Evolutionary conservation across 2,888 invertebrate species (phyloP), one percentile per base, ranked within the genome.

Genomic region (Homarus gammarus): DNA sequence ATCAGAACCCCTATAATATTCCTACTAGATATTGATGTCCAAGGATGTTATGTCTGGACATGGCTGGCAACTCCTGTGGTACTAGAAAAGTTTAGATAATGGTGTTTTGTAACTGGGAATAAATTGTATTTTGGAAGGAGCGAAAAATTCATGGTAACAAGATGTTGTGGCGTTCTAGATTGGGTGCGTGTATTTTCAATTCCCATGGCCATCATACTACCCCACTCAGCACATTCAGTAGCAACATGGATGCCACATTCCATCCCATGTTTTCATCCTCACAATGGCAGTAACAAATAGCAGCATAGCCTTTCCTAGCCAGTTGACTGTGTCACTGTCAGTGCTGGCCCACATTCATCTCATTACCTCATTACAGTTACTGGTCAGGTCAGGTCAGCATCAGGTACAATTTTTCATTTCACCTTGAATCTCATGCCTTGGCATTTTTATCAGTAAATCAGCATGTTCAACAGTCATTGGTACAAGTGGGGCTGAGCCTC

Each of bases 361-460:
- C 83, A 70, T 83, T 83, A 83, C 83, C 70, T 83, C 83, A 83
- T 70, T 83, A 70, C 83, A 68, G 79, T 79, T 75, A 78, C 88
- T 83, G 88, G 88, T 89, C 88, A 84, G 88, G 88, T 89, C 78
- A 84, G 86, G 86, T 87, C 27, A 70, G 73, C 84, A 89, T 89
- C 88, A 89, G 88, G 88, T 89, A 89, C 88, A 89, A 84, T 89
- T 44, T 82, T 82, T 84, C 70, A 77, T 73, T 81, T 89, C 77
- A 77, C 68, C 85, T 33, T 27, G 64, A 31, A 85, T 78, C 75
- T 83, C 83, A 83, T 51, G 70, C 83, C 72, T 83, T 51, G 51
- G 61, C 77, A 78, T 68, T 68, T 83, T 77, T 77, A 77, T 49
- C 70, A 61, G 75, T 44, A 75, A 68, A 78, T 75, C 68, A 73